Conservation (phyloP, 2,113 vertebrate species). For the Mirounga angustirostris region DNA sequence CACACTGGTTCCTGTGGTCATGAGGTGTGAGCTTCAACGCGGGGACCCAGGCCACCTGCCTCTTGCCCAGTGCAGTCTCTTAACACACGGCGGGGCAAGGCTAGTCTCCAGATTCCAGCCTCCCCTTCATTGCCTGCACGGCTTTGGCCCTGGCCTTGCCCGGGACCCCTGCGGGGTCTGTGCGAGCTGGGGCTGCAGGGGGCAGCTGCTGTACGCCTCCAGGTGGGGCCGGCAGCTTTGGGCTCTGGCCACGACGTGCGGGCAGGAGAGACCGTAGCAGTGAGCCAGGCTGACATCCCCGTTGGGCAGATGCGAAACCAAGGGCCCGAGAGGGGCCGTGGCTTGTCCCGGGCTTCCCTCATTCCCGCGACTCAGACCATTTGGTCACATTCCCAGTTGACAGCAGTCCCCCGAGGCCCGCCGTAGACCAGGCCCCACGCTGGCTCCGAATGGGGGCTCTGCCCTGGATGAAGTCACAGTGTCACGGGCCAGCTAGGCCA, state of each 20-base stretch:
- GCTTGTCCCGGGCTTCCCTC: background rate
- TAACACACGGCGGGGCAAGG: background rate
- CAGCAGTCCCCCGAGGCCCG: background rate
- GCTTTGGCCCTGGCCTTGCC: background rate
- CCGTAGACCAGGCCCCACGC: background rate
- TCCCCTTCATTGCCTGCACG: background rate
- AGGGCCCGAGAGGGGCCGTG: background rate
- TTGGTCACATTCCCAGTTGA: background rate
- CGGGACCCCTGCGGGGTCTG: fast-evolving
- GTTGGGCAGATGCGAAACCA: background rate
- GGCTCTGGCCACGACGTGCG: background rate
- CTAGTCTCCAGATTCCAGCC: background rate
- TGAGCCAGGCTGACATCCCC: background rate
- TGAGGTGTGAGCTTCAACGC: background rate
- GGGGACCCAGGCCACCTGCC: background rate
- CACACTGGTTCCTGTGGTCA: background rate
- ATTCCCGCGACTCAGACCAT: background rate
- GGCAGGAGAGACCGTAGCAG: background rate
- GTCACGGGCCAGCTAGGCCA: background rate
- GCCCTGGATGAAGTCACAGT: background rate
- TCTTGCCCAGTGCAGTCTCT: too few relatives aligned
- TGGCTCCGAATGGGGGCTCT: background rate
- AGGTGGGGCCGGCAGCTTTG: background rate
- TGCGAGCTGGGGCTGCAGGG: background rate
- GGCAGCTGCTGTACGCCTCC: background rate